Conservation (phyloP, 2,797 vertebrate genomes). For the Bucorvus abyssinicus region DNA sequence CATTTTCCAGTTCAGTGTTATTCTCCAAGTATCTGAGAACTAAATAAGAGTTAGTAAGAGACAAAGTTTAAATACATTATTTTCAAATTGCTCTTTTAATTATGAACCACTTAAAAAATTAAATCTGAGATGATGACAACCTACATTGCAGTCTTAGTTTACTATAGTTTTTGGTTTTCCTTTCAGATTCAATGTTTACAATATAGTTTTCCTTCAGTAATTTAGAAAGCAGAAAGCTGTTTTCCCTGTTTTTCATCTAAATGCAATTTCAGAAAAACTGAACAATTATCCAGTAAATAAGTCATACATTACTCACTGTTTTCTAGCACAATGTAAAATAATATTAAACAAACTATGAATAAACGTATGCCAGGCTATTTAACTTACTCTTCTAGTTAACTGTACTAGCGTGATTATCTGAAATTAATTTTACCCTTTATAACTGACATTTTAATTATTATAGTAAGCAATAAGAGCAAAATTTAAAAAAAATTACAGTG, state of each 20-base stretch:
- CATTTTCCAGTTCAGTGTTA: constrained; percentile 82
- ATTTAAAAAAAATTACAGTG: background rate
- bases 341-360: background rate
- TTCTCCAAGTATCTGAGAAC: constrained; percentile 81
- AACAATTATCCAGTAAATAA: background rate
- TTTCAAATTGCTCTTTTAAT: background rate
- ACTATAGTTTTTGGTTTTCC: background rate
- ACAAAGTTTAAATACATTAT: background rate
- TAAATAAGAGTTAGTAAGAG: background rate
- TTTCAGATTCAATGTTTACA: background rate
- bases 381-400: background rate
- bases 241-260: background rate
- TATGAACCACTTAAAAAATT: background rate
- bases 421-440: background rate
- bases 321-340: background rate
- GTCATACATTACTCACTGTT: background rate
- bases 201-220: background rate
- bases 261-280: background rate
- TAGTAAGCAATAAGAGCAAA: background rate
- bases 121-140: background rate
- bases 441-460: background rate
- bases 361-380: background rate
- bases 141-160: background rate
- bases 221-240: background rate
- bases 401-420: background rate